Percentiles rank a stretch among this genome's conserved stretches.
These are phyloP conservation scores for Tipula unca DNA, from an alignment of 2,888 invertebrate genomes.

Conservation along the genomic window DNA sequence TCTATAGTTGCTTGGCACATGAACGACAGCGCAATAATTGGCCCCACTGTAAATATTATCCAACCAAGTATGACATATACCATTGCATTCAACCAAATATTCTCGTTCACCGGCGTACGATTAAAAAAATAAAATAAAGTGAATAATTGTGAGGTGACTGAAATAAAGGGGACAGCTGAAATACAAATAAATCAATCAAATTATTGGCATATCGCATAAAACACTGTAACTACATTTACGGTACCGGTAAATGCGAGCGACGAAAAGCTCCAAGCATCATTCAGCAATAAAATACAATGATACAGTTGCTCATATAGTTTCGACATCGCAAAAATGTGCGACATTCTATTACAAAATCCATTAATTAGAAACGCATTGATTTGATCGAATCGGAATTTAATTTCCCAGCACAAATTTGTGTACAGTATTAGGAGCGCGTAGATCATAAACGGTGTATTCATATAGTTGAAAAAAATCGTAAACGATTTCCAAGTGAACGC, in stretches of 20 bases:
- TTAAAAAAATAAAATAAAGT: background rate
- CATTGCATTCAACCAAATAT: background rate
- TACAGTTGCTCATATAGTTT: background rate
- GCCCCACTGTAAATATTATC: background rate
- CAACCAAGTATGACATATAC: background rate
- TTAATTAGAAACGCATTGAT: background rate
- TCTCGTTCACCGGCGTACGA: background rate
- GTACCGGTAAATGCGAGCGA: background rate
- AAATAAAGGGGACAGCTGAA: background rate
- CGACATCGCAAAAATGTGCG: background rate
- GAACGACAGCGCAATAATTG: background rate
- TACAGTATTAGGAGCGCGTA: background rate
- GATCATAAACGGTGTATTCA: background rate
- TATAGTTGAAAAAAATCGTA: background rate
- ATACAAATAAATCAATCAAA: background rate
- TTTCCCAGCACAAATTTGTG: background rate
- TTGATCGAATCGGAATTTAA: background rate
- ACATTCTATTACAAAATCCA: background rate
- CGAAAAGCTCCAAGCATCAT: background rate
- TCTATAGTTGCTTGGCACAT: background rate
- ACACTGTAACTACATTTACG: background rate
- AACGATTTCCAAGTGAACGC: background rate
- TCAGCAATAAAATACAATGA: background rate
- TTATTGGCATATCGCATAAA: background rate
- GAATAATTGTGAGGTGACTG: background rate